Evolutionary conservation across 2,113 vertebrate genomes (phyloP).

Genomic region (Perca fluviatilis): DNA sequence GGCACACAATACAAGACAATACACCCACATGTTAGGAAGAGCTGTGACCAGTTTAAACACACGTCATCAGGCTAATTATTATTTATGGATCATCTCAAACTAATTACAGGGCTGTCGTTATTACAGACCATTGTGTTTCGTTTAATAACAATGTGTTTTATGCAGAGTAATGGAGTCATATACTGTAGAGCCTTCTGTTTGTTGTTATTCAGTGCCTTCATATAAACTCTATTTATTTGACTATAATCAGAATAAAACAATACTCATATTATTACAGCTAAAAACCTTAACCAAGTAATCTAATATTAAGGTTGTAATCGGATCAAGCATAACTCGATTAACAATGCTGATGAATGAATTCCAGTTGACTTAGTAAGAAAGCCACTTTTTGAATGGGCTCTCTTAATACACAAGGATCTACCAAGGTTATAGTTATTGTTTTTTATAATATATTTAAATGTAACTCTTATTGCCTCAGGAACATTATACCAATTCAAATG

Average conservation of each 20-base stretch:
- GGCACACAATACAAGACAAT: slow-evolving; percentile 65
- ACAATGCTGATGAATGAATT: not conserved
- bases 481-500: not conserved
- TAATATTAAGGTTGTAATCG: not conserved
- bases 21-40: slow-evolving; percentile 62
- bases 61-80: slow-evolving; percentile 56
- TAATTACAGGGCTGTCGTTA: slow-evolving; percentile 50
- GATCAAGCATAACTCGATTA: not conserved
- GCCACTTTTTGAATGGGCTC: not conserved
- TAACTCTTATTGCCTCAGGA: not conserved
- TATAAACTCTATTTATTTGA: not conserved
- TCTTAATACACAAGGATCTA: not conserved
- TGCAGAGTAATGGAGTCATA: not conserved
- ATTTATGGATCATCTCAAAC: slow-evolving; percentile 49
- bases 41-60: slow-evolving; percentile 34
- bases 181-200: not conserved
- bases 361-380: no score
- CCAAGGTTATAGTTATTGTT: not conserved
- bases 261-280: slow-evolving; percentile 10
- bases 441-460: not conserved
- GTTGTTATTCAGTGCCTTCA: not conserved
- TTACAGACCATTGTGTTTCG: slow-evolving; percentile 5
- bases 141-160: slow-evolving; percentile 1
- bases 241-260: not conserved
- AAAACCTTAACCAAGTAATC: not conserved